Conservation (phyloP, 2,888 invertebrate genomes). For the Cosmia trapezina region DNA sequence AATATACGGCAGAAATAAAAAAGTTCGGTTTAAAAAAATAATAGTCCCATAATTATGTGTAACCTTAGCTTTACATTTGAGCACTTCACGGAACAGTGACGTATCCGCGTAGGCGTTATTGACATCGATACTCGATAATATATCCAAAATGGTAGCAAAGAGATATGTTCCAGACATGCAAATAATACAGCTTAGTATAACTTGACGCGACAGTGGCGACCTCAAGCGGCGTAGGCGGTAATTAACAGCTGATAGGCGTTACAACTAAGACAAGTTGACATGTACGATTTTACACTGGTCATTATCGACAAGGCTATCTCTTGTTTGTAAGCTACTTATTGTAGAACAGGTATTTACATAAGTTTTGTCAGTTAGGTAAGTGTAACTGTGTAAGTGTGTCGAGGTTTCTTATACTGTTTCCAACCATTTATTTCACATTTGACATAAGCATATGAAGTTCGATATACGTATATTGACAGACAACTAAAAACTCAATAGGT, state of each 20-base stretch:
- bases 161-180: constrained; percentile 67
- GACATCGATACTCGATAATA: constrained; percentile 64
- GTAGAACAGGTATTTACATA: constrained; percentile 59
- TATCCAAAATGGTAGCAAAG: constrained; percentile 68
- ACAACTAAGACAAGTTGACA: constrained; percentile 71
- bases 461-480: no score
- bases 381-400: constrained; percentile 42
- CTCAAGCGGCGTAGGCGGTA: constrained; percentile 77
- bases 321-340: constrained; percentile 26
- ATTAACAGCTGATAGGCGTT: constrained; percentile 82
- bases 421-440: no score
- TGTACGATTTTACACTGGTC: constrained; percentile 62
- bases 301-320: constrained; percentile 68
- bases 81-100: constrained; percentile 19
- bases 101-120: constrained; percentile 56
- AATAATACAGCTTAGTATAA: constrained; percentile 60
- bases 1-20: background rate
- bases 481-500: no score
- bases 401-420: constrained; percentile 13
- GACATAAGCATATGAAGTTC: no score
- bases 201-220: constrained; percentile 72
- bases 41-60: background rate
- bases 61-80: constrained; percentile 28
- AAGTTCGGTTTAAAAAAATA: background rate
- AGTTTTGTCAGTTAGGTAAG: constrained; percentile 62